phyloP scores from a whole-genome alignment of 2,113 vertebrate genomes.

The Benitochromis conjunctus region DNA sequence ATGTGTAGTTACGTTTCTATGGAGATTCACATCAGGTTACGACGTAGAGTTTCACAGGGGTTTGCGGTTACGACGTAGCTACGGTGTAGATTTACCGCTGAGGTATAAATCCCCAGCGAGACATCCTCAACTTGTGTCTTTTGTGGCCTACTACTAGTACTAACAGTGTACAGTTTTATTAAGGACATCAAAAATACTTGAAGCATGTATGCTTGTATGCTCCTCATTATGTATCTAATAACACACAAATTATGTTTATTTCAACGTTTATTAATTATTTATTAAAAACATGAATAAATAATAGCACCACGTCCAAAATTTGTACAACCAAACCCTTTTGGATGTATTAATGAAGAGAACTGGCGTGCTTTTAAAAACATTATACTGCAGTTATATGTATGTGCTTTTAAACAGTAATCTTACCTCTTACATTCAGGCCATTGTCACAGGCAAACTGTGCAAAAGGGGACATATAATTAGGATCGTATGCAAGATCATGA shows the following conservation, averaged over 20 bases:
- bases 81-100: neutral
- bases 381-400: neutral
- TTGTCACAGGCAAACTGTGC: constrained; percentile 99
- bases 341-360: neutral
- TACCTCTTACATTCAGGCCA: constrained; percentile 96
- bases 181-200: neutral
- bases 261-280: neutral
- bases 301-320: neutral
- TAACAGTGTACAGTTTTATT: neutral
- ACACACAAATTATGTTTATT: neutral
- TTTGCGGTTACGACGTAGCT: neutral
- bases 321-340: neutral
- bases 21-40: neutral
- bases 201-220: neutral
- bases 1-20: neutral
- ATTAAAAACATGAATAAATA: neutral
- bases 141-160: neutral
- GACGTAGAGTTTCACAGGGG: neutral
- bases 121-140: neutral
- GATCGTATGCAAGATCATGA: constrained; percentile 95
- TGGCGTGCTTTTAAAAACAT: neutral
- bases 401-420: constrained; percentile 37
- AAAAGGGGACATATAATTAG: constrained; percentile 99
- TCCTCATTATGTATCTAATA: neutral
- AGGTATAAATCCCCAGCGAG: neutral